These are phyloP conservation scores for Himalopsyche tibetana DNA, from an alignment of 2,888 invertebrate genomes.

Conservation along the genomic window DNA sequence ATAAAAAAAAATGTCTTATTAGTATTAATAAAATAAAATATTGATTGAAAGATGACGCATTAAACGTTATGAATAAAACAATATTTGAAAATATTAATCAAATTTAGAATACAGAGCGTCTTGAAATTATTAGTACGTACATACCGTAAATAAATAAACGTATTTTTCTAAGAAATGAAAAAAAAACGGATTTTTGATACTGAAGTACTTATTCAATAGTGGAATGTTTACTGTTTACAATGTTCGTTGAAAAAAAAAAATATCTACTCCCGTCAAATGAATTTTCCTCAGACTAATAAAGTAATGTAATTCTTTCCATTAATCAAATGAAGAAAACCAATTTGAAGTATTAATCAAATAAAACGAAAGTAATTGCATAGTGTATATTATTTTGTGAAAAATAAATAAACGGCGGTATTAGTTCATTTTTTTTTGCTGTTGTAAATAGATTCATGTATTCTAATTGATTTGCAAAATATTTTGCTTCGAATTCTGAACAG, in stretches of 20 bases:
- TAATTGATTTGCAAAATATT: not conserved
- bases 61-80: no score
- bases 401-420: not conserved
- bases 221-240: not conserved
- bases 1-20: no score
- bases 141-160: no score
- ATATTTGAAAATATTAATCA: no score
- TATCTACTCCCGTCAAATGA: not conserved
- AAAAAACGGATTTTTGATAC: not conserved
- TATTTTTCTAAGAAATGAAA: not conserved
- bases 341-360: conserved; percentile 18
- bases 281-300: conserved; percentile 4
- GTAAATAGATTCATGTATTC: not conserved
- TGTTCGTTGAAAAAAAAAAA: not conserved
- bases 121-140: not conserved
- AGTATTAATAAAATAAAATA: no score
- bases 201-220: not conserved
- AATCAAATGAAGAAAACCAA: conserved; percentile 10
- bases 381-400: not conserved
- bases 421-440: not conserved
- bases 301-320: not conserved
- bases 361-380: conserved; percentile 4
- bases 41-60: no score
- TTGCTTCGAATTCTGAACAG: not conserved
- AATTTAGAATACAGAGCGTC: not conserved